These are phyloP conservation scores for Epiperipatus broadwayi DNA, from an alignment of 2,888 invertebrate species.

Conservation along the genomic window DNA sequence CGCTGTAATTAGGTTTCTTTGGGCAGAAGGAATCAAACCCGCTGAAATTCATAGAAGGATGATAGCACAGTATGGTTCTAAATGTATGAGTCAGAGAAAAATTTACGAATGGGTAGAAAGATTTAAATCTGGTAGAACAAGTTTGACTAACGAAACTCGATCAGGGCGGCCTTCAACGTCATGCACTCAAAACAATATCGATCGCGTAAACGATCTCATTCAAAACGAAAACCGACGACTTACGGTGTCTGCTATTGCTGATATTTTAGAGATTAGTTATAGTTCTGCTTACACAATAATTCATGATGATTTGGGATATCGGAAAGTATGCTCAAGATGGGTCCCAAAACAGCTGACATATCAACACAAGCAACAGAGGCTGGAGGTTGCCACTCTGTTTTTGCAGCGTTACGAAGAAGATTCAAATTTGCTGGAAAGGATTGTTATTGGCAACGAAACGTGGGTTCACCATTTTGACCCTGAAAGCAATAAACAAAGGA, in stretches of 20 bases:
- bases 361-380: slow-evolving; percentile 1
- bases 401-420: slow-evolving; percentile 1
- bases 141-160: no score
- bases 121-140: no score
- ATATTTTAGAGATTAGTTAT: neutral
- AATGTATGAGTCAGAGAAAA: no score
- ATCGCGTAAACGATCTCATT: no score
- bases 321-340: slow-evolving; percentile 1
- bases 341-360: neutral
- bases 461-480: slow-evolving; percentile 1
- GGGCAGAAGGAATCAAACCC: no score
- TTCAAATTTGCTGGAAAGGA: neutral
- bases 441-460: slow-evolving; percentile 3
- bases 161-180: no score
- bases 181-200: no score
- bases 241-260: neutral
- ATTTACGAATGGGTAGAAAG: no score
- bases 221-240: neutral
- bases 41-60: no score
- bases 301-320: neutral
- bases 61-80: no score
- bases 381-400: neutral
- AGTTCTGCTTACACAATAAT: slow-evolving; percentile 4
- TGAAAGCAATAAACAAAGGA: no score
- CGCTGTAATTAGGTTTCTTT: no score